phyloP scores from a whole-genome alignment of 1,140 invertebrate genomes.

The Drosophila repleta region DNA sequence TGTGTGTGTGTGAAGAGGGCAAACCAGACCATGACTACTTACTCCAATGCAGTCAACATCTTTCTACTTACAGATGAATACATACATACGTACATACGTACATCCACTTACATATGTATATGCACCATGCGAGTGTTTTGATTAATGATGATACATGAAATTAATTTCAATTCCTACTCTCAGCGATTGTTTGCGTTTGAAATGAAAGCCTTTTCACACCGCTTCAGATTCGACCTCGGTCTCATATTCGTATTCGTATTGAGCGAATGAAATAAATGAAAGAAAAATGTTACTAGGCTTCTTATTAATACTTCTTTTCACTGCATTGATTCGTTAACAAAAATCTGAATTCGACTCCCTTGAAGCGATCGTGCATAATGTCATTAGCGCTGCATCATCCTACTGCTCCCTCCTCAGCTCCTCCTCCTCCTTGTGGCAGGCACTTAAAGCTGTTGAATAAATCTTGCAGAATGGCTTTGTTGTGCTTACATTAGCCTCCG shows the following conservation, averaged over 20 bases:
- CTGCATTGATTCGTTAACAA: slow-evolving; percentile 57
- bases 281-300: slow-evolving; percentile 61
- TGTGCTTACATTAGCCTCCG: slow-evolving; percentile 81
- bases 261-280: neutral
- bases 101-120: slow-evolving; percentile 37
- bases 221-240: slow-evolving; percentile 38
- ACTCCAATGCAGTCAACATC: slow-evolving; percentile 34
- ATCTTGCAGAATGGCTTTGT: slow-evolving; percentile 79
- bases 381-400: slow-evolving; percentile 80
- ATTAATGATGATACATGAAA: slow-evolving; percentile 83
- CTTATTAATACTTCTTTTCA: slow-evolving; percentile 71
- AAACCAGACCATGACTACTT: slow-evolving; percentile 49
- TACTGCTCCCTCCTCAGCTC: slow-evolving; percentile 10
- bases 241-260: neutral
- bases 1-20: slow-evolving; percentile 33
- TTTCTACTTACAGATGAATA: slow-evolving; percentile 35
- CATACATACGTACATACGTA: slow-evolving; percentile 31
- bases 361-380: slow-evolving; percentile 68
- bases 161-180: slow-evolving; percentile 79
- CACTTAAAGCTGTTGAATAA: slow-evolving; percentile 76
- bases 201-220: slow-evolving; percentile 80
- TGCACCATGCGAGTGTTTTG: slow-evolving; percentile 70
- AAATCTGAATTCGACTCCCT: slow-evolving; percentile 31
- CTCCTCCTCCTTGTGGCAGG: slow-evolving; percentile 13
- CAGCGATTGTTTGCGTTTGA: slow-evolving; percentile 77